phyloP scores from a whole-genome alignment of 2,888 invertebrate species.

The Charanyca ferruginea region DNA sequence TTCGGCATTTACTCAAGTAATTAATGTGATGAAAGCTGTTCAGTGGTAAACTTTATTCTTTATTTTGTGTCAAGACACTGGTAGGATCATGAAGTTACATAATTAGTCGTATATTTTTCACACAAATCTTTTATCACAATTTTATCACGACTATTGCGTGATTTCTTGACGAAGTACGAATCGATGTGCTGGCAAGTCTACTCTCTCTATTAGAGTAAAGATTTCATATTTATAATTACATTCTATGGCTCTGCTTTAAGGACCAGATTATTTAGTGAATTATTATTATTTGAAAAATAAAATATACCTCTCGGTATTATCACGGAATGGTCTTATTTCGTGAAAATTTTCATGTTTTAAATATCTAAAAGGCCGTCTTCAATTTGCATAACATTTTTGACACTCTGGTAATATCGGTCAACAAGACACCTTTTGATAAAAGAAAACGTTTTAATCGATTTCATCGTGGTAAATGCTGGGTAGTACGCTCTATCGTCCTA shows the following conservation, averaged over 20 bases:
- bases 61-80: slow-evolving; percentile 29
- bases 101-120: slow-evolving; percentile 12
- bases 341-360: too few relatives aligned
- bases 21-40: slow-evolving; percentile 52
- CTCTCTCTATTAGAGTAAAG: neutral
- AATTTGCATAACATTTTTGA: slow-evolving; percentile 4
- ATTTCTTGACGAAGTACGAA: slow-evolving; percentile 1
- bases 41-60: slow-evolving; percentile 40
- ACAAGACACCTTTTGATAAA: slow-evolving; percentile 14
- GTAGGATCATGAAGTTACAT: slow-evolving; percentile 34
- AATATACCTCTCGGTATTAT: too few relatives aligned
- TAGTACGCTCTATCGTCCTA: slow-evolving; percentile 14
- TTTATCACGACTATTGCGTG: neutral
- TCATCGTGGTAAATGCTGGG: neutral
- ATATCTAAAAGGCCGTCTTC: neutral
- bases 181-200: slow-evolving; percentile 8
- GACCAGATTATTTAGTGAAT: neutral
- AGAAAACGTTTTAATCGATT: slow-evolving; percentile 9
- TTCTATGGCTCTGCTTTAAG: neutral
- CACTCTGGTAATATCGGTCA: too few relatives aligned
- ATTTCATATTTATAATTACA: neutral
- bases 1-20: slow-evolving; percentile 51
- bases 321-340: too few relatives aligned
- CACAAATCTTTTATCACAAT: too few relatives aligned
- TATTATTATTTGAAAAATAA: too few relatives aligned